phyloP scores from a whole-genome alignment of 2,797 vertebrate genomes.

The Mallotus villosus region DNA sequence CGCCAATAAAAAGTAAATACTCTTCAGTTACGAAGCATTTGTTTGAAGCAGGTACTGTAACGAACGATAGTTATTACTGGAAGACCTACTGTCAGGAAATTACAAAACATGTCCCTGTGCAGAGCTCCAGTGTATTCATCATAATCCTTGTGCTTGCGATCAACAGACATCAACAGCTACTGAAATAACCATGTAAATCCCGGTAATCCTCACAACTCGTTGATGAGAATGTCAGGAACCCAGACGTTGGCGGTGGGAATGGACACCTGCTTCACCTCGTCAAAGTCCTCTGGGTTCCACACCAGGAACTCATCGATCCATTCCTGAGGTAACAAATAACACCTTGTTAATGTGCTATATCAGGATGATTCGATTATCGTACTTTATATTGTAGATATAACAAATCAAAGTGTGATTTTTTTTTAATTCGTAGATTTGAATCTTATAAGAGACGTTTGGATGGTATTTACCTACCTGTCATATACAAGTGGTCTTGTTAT shows the following conservation, averaged over 20 bases:
- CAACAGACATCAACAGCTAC: too few relatives aligned
- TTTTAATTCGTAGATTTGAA: neutral
- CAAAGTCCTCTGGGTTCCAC: conserved; percentile 87
- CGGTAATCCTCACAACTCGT: conserved; percentile 87
- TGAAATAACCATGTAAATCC: too few relatives aligned
- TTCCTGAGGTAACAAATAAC: conserved; percentile 59
- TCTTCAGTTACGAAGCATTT: too few relatives aligned
- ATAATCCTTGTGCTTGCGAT: too few relatives aligned
- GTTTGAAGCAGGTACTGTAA: too few relatives aligned
- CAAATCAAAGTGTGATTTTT: neutral
- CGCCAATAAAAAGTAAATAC: too few relatives aligned
- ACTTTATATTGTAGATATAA: neutral
- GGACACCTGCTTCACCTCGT: conserved; percentile 89
- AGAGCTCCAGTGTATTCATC: too few relatives aligned
- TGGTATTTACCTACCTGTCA: neutral
- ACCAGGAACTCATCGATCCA: conserved; percentile 93
- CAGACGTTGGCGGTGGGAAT: conserved; percentile 88
- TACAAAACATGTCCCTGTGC: too few relatives aligned
- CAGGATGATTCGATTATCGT: neutral
- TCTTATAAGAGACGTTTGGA: neutral
- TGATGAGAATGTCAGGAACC: conserved; percentile 97
- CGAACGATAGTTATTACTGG: too few relatives aligned
- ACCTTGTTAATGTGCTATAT: neutral
- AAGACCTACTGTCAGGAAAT: too few relatives aligned
- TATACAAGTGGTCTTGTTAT: neutral